These are phyloP conservation scores for Drosophila pseudotalamancana DNA, from an alignment of 2,888 invertebrate genomes.

Conservation along the genomic window DNA sequence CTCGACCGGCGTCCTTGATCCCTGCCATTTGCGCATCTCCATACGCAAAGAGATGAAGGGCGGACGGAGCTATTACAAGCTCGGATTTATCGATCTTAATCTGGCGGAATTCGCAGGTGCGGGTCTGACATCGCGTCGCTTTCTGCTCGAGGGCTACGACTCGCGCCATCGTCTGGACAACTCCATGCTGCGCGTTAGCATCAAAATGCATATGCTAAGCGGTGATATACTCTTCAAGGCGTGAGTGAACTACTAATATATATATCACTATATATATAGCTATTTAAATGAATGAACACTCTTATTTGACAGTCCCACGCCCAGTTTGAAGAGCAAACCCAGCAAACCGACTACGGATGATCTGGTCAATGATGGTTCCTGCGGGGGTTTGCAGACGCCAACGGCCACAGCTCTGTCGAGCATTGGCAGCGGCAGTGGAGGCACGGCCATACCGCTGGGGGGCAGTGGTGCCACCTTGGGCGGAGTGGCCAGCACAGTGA, in stretches of 20 bases:
- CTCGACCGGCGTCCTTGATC: conserved; percentile 96
- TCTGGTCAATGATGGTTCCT: conserved; percentile 75
- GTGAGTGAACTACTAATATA: conserved; percentile 87
- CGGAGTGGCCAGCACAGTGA: conserved; percentile 61
- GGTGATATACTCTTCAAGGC: conserved; percentile 99
- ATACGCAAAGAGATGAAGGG: conserved; percentile 95
- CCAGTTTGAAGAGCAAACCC: conserved; percentile 87
- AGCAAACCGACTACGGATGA: conserved; percentile 84
- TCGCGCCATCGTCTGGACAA: conserved; percentile 96
- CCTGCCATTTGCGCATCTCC: conserved; percentile 96
- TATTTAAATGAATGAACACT: background rate
- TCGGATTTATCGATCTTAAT: conserved; percentile 99
- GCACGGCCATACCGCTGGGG: conserved; percentile 64
- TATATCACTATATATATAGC: background rate
- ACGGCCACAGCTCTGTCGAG: conserved; percentile 76
- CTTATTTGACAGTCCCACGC: conserved; percentile 86
- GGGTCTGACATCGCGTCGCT: conserved; percentile 93
- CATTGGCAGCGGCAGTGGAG: conserved; percentile 70
- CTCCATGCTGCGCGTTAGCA: conserved; percentile 95
- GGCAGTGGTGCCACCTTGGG: conserved; percentile 72
- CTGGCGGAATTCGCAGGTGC: conserved; percentile 98
- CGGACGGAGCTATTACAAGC: conserved; percentile 89
- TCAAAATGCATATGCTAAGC: conserved; percentile 96
- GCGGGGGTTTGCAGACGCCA: conserved; percentile 81
- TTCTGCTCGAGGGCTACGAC: conserved; percentile 98